A percentile compares a stretch with the other conserved stretches of the same genome.
phyloP scores from a whole-genome alignment of 2,888 invertebrate species.

The Mesorhabditis sp. region DNA sequence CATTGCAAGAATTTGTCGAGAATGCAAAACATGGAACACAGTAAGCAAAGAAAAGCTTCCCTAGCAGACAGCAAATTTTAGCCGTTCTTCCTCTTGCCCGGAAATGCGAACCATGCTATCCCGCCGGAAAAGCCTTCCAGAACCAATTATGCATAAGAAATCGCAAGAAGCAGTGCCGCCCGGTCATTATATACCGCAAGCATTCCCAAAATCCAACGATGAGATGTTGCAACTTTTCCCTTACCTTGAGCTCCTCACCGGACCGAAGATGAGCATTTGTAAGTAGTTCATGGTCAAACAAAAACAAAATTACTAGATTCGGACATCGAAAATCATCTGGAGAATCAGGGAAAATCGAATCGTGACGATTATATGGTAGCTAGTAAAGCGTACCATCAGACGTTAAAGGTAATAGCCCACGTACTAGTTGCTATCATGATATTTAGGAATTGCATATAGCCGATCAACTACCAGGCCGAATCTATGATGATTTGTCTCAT shows the following conservation, averaged over 20 bases:
- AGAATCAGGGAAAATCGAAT: slow-evolving; percentile 14
- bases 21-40: too few relatives aligned
- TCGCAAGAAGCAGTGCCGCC: background rate
- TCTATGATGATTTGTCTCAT: slow-evolving; percentile 35
- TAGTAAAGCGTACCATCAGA: slow-evolving; percentile 23
- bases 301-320: slow-evolving; percentile 6
- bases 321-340: slow-evolving; percentile 13
- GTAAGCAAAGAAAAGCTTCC: too few relatives aligned
- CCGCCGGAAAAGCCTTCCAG: background rate
- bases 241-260: slow-evolving; percentile 12
- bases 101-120: background rate
- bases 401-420: slow-evolving; percentile 12
- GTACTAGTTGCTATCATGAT: too few relatives aligned
- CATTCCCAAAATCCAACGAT: background rate
- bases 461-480: slow-evolving; percentile 30
- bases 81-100: slow-evolving; percentile 5
- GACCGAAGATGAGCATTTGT: slow-evolving; percentile 9
- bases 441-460: slow-evolving; percentile 26
- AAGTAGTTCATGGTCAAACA: background rate
- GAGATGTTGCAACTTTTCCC: slow-evolving; percentile 9
- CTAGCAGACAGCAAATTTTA: too few relatives aligned
- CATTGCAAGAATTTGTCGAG: too few relatives aligned
- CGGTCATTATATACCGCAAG: background rate
- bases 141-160: background rate
- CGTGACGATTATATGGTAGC: slow-evolving; percentile 25